phyloP scores from a whole-genome alignment of 2,888 invertebrate species.

The Tiphia femorata region DNA sequence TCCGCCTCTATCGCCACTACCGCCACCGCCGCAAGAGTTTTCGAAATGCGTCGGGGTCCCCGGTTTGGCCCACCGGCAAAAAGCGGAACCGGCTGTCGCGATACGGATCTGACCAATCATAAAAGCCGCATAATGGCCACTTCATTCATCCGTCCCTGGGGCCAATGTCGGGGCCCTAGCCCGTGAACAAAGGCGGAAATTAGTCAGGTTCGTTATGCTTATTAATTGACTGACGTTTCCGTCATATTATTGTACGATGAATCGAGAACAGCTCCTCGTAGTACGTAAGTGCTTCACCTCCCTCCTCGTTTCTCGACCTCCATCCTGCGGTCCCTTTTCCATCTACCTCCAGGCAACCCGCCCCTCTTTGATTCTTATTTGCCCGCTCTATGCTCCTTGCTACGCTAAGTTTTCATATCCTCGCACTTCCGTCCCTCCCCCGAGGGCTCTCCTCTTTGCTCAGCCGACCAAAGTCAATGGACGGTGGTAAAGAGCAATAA shows the following conservation, averaged over 20 bases:
- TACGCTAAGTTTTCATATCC: too few species aligned
- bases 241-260: conserved; percentile 64
- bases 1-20: not conserved
- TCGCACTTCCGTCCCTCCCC: not conserved
- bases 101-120: conserved; percentile 69
- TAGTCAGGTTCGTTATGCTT: conserved; percentile 68
- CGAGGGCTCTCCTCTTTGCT: not conserved
- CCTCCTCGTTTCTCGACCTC: conserved; percentile 8
- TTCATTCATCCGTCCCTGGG: conserved; percentile 58
- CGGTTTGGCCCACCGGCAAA: conserved; percentile 61
- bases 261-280: conserved; percentile 49
- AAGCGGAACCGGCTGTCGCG: conserved; percentile 69
- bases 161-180: conserved; percentile 26
- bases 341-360: conserved; percentile 5
- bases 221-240: conserved; percentile 69
- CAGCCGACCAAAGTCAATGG: not conserved
- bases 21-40: conserved; percentile 42
- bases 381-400: not conserved
- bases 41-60: conserved; percentile 58
- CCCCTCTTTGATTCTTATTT: not conserved
- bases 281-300: conserved; percentile 39
- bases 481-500: too few species aligned
- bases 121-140: conserved; percentile 67
- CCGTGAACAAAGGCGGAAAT: conserved; percentile 65
- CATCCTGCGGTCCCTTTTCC: conserved; percentile 5